Evolutionary conservation across 2,113 vertebrate species (phyloP).

Genomic region (Gorsachius goisagi): DNA sequence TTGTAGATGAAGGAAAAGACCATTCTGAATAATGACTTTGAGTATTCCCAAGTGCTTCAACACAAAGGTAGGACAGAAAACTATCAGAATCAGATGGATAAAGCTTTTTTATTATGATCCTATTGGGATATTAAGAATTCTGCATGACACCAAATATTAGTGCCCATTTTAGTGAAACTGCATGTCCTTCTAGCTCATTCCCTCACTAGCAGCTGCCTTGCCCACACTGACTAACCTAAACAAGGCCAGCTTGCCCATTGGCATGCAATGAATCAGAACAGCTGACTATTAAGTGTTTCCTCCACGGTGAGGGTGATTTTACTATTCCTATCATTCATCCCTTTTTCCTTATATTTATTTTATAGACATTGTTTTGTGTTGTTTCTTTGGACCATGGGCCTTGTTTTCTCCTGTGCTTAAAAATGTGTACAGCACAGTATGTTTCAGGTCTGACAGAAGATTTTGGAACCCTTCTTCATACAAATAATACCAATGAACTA

Average conservation of each 20-base stretch:
- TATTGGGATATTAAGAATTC: not conserved
- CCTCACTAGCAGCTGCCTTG: not conserved
- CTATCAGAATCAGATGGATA: not conserved
- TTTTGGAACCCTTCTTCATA: not conserved
- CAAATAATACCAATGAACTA: not conserved
- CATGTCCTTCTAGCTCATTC: not conserved
- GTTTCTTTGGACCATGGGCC: not conserved
- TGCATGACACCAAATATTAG: not conserved
- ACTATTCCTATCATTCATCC: not conserved
- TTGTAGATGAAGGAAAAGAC: not conserved
- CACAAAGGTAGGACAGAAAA: not conserved
- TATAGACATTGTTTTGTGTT: not conserved
- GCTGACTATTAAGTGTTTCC: not conserved
- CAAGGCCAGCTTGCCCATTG: not conserved
- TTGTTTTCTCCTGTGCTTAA: not conserved
- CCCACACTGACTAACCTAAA: not conserved
- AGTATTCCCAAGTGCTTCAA: not conserved
- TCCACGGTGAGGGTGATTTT: not conserved
- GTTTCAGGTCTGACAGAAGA: not conserved
- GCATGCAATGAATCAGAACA: not conserved
- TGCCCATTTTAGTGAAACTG: not conserved
- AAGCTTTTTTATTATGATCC: not conserved
- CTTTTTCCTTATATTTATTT: not conserved
- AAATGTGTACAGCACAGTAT: not conserved
- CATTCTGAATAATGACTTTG: not conserved